Conservation (phyloP, 35 echinoderm and acorn worm genomes). For the Lytechinus variegatus region DNA sequence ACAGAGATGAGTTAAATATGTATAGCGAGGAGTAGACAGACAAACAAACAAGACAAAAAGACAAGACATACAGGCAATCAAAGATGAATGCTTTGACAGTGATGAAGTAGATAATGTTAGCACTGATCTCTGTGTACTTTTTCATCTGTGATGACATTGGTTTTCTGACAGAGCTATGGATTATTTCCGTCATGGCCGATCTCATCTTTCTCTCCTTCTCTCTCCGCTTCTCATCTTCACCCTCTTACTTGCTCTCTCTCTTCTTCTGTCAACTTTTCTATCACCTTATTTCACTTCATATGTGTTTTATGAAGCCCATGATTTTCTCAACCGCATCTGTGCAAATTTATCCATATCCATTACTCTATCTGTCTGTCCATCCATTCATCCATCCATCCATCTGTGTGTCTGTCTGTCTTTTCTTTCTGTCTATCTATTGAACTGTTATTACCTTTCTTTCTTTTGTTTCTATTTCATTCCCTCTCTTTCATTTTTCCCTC, state of each 20-base stretch:
- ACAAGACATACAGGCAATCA: neutral
- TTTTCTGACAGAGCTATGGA: neutral
- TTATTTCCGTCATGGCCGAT: neutral
- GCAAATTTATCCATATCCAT: too few species aligned
- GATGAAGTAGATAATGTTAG: neutral
- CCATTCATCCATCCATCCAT: neutral
- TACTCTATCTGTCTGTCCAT: neutral
- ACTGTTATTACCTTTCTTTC: neutral
- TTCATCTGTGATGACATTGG: neutral
- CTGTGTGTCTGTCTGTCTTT: neutral
- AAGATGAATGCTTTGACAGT: neutral
- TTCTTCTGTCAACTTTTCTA: neutral
- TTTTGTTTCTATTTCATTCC: neutral
- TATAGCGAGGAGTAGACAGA: neutral
- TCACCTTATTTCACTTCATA: neutral
- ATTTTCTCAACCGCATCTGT: too few species aligned
- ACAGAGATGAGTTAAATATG: too few species aligned
- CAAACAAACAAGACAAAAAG: neutral
- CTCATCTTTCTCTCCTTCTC: neutral
- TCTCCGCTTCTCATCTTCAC: neutral
- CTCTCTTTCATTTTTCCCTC: neutral
- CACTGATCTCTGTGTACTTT: conserved; percentile 22
- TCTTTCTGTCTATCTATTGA: neutral
- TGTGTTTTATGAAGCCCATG: too few species aligned
- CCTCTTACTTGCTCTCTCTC: neutral